phyloP scores from a whole-genome alignment of 2,888 invertebrate species.

The Eudasyphora cyanicolor region DNA sequence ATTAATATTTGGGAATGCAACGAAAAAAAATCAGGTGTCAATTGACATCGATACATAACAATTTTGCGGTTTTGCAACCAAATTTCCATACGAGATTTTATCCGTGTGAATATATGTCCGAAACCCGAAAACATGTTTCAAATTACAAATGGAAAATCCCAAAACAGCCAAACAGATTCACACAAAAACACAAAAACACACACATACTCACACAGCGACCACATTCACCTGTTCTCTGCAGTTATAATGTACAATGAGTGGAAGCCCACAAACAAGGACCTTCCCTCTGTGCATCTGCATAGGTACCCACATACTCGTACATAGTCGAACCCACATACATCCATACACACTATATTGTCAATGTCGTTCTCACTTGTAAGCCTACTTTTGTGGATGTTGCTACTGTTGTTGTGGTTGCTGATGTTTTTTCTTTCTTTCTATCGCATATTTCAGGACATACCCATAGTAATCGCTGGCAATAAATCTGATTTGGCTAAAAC shows the following conservation, averaged over 20 bases:
- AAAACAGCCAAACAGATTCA: background rate
- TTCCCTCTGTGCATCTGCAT: too few species aligned
- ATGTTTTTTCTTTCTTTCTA: constrained; percentile 26
- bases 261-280: too few species aligned
- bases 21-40: too few species aligned
- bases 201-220: background rate
- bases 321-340: background rate
- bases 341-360: background rate
- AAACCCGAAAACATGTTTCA: constrained; percentile 6
- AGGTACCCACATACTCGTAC: too few species aligned
- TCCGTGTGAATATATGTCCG: background rate
- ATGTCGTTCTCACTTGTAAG: background rate
- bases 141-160: constrained; percentile 17
- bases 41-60: constrained; percentile 2
- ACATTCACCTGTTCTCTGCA: background rate
- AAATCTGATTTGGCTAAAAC: constrained; percentile 89
- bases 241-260: background rate
- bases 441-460: constrained; percentile 88
- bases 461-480: constrained; percentile 92
- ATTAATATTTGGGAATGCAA: too few species aligned
- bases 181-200: background rate
- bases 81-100: background rate
- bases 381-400: too few species aligned
- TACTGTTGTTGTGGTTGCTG: background rate
- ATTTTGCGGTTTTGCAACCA: constrained; percentile 19